These are phyloP conservation scores for Athrips mouffetella DNA, from an alignment of 2,888 invertebrate genomes.

Conservation along the genomic window DNA sequence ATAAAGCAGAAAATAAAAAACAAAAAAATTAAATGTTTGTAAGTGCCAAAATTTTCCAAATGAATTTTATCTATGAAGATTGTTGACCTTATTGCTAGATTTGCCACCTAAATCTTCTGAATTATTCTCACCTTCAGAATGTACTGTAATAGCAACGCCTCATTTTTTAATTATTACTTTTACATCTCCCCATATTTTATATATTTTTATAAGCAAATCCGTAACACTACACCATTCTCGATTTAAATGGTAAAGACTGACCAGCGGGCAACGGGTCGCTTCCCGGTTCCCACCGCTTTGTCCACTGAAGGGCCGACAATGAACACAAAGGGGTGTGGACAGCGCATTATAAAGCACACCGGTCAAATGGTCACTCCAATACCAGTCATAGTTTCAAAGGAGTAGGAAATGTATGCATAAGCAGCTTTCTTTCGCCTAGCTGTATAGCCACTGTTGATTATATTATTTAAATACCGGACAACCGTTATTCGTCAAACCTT, in stretches of 20 bases:
- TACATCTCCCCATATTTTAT: slow-evolving; percentile 10
- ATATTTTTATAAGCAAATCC: slow-evolving; percentile 13
- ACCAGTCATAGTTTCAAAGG: slow-evolving; percentile 62
- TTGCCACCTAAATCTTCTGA: no score
- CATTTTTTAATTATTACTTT: background rate
- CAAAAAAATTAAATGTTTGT: no score
- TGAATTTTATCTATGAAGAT: no score
- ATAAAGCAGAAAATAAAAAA: no score
- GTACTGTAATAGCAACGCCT: background rate
- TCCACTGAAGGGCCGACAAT: slow-evolving; percentile 67
- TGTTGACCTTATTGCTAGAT: no score
- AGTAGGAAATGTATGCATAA: slow-evolving; percentile 71
- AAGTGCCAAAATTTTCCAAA: no score
- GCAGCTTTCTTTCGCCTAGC: slow-evolving; percentile 61
- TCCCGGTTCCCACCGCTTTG: slow-evolving; percentile 72
- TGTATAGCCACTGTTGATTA: slow-evolving; percentile 53
- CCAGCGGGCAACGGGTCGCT: slow-evolving; percentile 46
- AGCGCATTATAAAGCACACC: slow-evolving; percentile 58
- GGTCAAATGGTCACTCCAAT: slow-evolving; percentile 74
- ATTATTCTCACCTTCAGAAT: no score
- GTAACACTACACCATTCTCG: slow-evolving; percentile 46
- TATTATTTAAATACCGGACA: slow-evolving; percentile 69
- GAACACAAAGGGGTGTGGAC: slow-evolving; percentile 72
- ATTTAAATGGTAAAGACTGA: slow-evolving; percentile 54
- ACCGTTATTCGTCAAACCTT: slow-evolving; percentile 70